Conservation (phyloP, 2,888 invertebrate species). For the Oligia fasciuncula region DNA sequence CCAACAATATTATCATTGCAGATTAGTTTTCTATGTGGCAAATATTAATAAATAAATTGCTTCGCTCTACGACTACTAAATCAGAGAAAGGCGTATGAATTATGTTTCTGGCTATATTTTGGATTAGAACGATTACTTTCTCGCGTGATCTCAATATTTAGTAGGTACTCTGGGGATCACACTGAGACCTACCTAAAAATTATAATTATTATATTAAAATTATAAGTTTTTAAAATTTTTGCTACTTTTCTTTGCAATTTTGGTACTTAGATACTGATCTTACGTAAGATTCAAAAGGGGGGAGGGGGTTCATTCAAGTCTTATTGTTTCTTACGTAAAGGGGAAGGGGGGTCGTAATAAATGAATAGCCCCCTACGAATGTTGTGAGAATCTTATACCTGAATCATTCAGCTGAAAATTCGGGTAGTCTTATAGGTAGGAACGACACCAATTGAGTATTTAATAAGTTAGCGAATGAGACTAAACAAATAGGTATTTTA, state of each 20-base stretch:
- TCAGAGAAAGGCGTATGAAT: slow-evolving; percentile 25
- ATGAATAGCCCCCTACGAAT: too few relatives aligned
- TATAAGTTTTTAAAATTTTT: too few relatives aligned
- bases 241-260: too few relatives aligned
- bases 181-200: slow-evolving; percentile 10
- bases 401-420: slow-evolving; percentile 22
- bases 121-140: slow-evolving; percentile 30
- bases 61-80: slow-evolving; percentile 33
- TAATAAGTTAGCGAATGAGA: slow-evolving; percentile 38
- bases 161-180: slow-evolving; percentile 22
- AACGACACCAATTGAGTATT: slow-evolving; percentile 21
- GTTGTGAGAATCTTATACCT: slow-evolving; percentile 15
- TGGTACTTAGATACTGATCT: too few relatives aligned
- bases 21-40: slow-evolving; percentile 65
- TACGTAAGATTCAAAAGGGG: too few relatives aligned
- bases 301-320: too few relatives aligned
- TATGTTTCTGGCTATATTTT: slow-evolving; percentile 28
- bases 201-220: too few relatives aligned
- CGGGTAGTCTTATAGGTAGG: slow-evolving; percentile 11
- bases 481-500: slow-evolving; percentile 10
- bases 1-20: slow-evolving; percentile 71
- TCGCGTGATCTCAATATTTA: slow-evolving; percentile 42
- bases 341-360: too few relatives aligned
- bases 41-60: slow-evolving; percentile 61
- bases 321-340: too few relatives aligned